Percentiles rank a stretch among this genome's conserved stretches.
Evolutionary conservation across 30 jellyfish, hydroid and myxozoan genomes (phyloP).

Genomic region (Hydractinia echinata): DNA sequence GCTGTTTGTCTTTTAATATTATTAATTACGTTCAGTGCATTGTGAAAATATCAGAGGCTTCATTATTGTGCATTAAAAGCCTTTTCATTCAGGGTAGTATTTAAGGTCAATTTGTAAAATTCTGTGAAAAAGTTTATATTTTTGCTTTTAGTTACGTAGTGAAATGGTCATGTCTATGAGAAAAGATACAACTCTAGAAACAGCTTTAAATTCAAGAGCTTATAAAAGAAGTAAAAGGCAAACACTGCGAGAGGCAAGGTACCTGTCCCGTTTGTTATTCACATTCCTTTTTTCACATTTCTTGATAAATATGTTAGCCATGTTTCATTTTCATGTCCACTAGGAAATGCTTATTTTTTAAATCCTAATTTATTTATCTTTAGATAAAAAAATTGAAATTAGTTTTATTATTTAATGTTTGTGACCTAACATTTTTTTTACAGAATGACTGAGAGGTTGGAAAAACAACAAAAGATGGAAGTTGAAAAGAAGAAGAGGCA

Average conservation of each 20-base stretch:
- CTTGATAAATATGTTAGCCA: no score
- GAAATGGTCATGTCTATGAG: conserved; percentile 85
- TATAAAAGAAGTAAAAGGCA: conserved; percentile 91
- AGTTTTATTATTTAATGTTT: no score
- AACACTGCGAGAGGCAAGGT: conserved; percentile 98
- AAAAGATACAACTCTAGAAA: conserved; percentile 89
- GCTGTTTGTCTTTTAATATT: no score
- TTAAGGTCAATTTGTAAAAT: neutral
- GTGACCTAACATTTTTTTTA: no score
- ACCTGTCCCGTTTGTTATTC: neutral
- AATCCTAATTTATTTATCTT: no score
- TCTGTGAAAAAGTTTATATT: neutral
- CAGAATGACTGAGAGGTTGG: conserved; percentile 97
- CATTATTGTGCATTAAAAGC: neutral
- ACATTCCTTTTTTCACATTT: no score
- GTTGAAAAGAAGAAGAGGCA: conserved; percentile 89
- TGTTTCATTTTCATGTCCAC: no score
- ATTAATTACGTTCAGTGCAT: no score
- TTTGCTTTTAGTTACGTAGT: conserved; percentile 66
- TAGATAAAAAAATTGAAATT: no score
- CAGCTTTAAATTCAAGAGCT: conserved; percentile 92
- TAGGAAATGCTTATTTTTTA: no score
- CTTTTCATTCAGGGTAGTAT: no score
- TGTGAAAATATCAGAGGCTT: neutral
- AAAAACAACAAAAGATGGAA: conserved; percentile 94